Percentiles rank a stretch among this genome's conserved stretches.
phyloP scores from a whole-genome alignment of 2,888 invertebrate species.

The Cynaeus angustus region DNA sequence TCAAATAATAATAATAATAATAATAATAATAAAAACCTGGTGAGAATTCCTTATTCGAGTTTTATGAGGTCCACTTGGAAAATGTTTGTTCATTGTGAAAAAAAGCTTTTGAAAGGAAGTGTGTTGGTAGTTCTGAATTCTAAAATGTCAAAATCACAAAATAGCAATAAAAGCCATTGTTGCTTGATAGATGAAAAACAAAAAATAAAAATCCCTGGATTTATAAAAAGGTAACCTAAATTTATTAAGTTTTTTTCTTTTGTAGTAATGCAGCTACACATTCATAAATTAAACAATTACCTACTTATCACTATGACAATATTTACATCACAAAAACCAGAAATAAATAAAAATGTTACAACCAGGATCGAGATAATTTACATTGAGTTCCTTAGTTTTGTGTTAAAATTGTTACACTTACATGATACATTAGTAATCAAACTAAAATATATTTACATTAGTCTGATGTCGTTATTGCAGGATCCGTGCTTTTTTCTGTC shows the following conservation, averaged over 20 bases:
- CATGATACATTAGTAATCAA: constrained; percentile 20
- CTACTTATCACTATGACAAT: constrained; percentile 36
- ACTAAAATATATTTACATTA: constrained; percentile 42
- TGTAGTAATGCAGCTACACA: constrained; percentile 37
- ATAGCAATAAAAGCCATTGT: no score
- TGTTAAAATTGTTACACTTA: constrained; percentile 17
- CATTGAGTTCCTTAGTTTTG: constrained; percentile 12
- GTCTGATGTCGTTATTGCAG: constrained; percentile 41
- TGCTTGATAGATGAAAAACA: no score
- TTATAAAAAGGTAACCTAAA: constrained; percentile 37
- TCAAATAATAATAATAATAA: no score
- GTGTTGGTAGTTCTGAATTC: no score
- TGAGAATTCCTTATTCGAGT: no score
- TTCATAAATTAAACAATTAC: constrained; percentile 40
- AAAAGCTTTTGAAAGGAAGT: no score
- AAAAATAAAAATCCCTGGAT: neutral
- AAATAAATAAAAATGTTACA: constrained; percentile 40
- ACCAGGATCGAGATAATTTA: constrained; percentile 25
- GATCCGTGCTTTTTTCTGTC: constrained; percentile 41
- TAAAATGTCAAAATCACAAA: no score
- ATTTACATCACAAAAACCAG: constrained; percentile 54
- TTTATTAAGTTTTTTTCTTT: constrained; percentile 41
- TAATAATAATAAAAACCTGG: no score
- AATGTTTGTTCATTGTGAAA: no score
- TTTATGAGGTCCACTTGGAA: no score